Conservation (phyloP, 2,888 invertebrate species). For the Mythimna impura region DNA sequence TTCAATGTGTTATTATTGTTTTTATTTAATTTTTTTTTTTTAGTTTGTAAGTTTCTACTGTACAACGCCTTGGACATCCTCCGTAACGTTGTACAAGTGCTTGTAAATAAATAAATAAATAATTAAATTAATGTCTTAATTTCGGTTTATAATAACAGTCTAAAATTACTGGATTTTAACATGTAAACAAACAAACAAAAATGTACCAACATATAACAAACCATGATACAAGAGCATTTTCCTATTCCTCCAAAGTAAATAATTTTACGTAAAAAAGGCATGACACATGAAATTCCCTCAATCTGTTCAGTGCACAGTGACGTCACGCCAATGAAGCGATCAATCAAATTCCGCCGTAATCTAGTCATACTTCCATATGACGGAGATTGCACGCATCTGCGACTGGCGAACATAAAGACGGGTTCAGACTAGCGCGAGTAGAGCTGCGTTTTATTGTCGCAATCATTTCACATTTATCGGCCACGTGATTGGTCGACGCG, state of each 20-base stretch:
- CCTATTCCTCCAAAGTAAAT: not conserved
- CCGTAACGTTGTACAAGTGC: too few species aligned
- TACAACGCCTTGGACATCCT: too few species aligned
- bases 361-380: constrained; percentile 24
- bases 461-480: constrained; percentile 40
- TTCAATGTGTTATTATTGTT: too few species aligned
- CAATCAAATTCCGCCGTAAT: constrained; percentile 42
- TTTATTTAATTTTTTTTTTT: too few species aligned
- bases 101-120: too few species aligned
- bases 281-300: constrained; percentile 14
- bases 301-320: constrained; percentile 25
- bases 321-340: constrained; percentile 43
- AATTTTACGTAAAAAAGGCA: not conserved
- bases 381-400: constrained; percentile 11
- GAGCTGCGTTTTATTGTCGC: constrained; percentile 41
- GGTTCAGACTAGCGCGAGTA: not conserved
- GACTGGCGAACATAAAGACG: constrained; percentile 6
- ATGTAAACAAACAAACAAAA: too few species aligned
- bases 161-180: not conserved
- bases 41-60: too few species aligned
- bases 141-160: not conserved
- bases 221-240: not conserved
- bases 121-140: too few species aligned
- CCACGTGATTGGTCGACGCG: constrained; percentile 10
- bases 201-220: not conserved